Evolutionary conservation across 2,113 vertebrate species (phyloP).

Genomic region (Accipiter virgatus): DNA sequence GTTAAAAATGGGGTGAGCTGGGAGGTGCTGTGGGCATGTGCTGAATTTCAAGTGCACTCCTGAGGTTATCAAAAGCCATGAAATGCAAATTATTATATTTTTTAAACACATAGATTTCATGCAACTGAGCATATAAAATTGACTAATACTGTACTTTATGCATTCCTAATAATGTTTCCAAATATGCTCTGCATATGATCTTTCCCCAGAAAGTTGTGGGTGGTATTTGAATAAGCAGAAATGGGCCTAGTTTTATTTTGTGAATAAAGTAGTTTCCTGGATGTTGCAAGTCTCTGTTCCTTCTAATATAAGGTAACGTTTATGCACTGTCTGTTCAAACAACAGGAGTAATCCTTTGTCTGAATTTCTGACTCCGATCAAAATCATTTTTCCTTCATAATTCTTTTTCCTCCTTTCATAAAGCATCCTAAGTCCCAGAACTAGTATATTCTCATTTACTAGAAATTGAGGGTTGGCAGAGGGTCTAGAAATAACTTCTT

Average conservation of each 20-base stretch:
- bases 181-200: constrained; percentile 79
- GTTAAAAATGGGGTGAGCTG: constrained; percentile 93
- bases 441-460: constrained; percentile 66
- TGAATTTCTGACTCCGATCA: constrained; percentile 66
- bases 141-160: constrained; percentile 88
- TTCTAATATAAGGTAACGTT: constrained; percentile 31
- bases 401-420: constrained; percentile 5
- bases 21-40: constrained; percentile 84
- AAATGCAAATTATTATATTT: constrained; percentile 89
- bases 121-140: constrained; percentile 86
- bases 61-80: constrained; percentile 84
- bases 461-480: constrained; percentile 60
- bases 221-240: constrained; percentile 79
- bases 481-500: constrained; percentile 71
- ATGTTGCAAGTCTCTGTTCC: constrained; percentile 22
- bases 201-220: constrained; percentile 78
- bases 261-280: constrained; percentile 59
- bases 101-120: constrained; percentile 86
- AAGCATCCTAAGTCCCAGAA: constrained; percentile 58
- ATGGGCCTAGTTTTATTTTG: constrained; percentile 68
- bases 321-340: constrained; percentile 65
- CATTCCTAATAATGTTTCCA: constrained; percentile 85
- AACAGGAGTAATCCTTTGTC: constrained; percentile 52
- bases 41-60: constrained; percentile 88
- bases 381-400: constrained; percentile 50